Evolutionary conservation across 64 coral and sea anemone species (phyloP).

Genomic region (Trachythela sp.): DNA sequence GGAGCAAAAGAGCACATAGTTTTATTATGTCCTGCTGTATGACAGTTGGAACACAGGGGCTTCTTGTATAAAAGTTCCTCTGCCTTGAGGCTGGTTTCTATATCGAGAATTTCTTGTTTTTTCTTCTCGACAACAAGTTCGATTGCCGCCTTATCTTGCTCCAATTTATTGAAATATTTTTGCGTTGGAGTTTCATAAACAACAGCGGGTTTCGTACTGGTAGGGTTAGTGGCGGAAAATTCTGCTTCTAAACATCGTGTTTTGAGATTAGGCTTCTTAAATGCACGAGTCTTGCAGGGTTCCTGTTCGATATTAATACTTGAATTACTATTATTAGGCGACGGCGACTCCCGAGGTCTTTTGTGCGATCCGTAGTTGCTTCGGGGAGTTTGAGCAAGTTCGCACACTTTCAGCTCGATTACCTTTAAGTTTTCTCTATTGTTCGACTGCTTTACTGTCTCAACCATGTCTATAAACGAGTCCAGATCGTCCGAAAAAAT

Average conservation of each 20-base stretch:
- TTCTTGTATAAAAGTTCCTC: neutral
- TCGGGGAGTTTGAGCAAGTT: constrained; percentile 12
- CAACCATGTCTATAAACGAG: constrained; percentile 44
- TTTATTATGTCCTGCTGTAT: constrained; percentile 45
- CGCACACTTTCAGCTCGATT: constrained; percentile 21
- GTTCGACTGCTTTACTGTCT: constrained; percentile 25
- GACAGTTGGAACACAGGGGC: constrained; percentile 48
- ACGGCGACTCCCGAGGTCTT: neutral
- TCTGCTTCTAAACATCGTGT: neutral
- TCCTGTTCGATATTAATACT: neutral
- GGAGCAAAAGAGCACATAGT: constrained; percentile 48
- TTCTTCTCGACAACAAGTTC: constrained; percentile 32
- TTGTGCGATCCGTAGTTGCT: constrained; percentile 6
- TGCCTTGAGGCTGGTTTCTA: constrained; percentile 1
- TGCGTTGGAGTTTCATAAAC: constrained; percentile 24
- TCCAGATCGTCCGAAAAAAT: constrained; percentile 34
- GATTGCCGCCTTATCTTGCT: too few species aligned
- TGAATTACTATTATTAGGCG: neutral
- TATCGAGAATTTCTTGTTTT: constrained; percentile 32
- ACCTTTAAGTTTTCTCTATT: constrained; percentile 52
- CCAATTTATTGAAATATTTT: constrained; percentile 36
- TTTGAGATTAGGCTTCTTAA: constrained; percentile 5
- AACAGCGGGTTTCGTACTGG: neutral
- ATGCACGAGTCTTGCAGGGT: neutral
- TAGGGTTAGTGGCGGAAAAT: neutral